Evolutionary conservation across 1,140 invertebrate genomes (phyloP).

Genomic region (Galleria mellonella): DNA sequence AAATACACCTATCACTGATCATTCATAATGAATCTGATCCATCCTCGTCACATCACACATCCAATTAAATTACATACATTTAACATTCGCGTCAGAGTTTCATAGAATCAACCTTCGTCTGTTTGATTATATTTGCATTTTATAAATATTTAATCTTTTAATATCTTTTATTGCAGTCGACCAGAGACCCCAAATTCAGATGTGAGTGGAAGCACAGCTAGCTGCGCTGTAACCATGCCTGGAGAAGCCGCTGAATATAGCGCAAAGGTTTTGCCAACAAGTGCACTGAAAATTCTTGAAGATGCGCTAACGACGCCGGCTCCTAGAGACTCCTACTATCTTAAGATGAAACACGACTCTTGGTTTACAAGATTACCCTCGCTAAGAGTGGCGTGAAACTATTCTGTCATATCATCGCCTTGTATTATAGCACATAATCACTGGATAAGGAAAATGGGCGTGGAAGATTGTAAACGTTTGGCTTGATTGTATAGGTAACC

Average conservation of each 20-base stretch:
- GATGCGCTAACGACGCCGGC: conserved; percentile 60
- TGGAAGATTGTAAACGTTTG: background rate
- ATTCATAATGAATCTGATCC: too few relatives aligned
- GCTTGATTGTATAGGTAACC: too few relatives aligned
- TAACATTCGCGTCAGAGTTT: too few relatives aligned
- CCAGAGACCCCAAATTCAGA: conserved; percentile 64
- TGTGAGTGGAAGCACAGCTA: conserved; percentile 43
- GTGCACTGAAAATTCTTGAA: conserved; percentile 60
- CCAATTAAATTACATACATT: too few relatives aligned
- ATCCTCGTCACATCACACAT: too few relatives aligned
- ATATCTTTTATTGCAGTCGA: conserved; percentile 33
- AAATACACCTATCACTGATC: too few relatives aligned
- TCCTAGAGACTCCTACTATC: conserved; percentile 64
- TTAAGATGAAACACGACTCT: conserved; percentile 69
- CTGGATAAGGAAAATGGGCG: background rate
- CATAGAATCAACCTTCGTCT: too few relatives aligned
- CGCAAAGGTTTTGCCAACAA: conserved; percentile 60
- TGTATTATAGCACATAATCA: background rate
- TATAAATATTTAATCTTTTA: too few relatives aligned
- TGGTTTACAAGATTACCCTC: conserved; percentile 72
- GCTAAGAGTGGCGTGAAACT: conserved; percentile 42
- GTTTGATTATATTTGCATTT: too few relatives aligned
- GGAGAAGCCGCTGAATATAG: conserved; percentile 66
- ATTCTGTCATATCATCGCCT: background rate
- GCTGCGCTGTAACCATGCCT: conserved; percentile 69